Evolutionary conservation across 2,113 vertebrate genomes (phyloP).

Genomic region (Dinomys branickii): DNA sequence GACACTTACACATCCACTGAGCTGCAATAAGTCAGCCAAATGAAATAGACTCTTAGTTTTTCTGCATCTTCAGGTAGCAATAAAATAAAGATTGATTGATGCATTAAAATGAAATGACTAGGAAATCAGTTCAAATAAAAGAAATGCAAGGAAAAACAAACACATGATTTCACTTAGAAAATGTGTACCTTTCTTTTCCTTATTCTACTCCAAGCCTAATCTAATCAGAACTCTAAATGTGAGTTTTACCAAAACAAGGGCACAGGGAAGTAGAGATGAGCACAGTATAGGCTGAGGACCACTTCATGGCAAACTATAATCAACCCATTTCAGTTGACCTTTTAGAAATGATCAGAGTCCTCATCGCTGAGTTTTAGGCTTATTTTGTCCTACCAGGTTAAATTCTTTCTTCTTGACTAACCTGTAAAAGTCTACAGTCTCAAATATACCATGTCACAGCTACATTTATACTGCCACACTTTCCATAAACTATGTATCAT

Average conservation of each 20-base stretch:
- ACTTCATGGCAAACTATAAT: conserved; percentile 41
- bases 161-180: neutral
- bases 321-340: conserved; percentile 48
- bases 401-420: neutral
- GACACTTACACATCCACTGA: neutral
- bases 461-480: neutral
- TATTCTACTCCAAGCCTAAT: neutral
- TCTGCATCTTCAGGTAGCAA: neutral
- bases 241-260: conserved; percentile 27
- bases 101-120: neutral
- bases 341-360: conserved; percentile 18
- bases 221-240: conserved; percentile 30
- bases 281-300: conserved; percentile 37
- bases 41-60: neutral
- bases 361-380: neutral
- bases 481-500: neutral
- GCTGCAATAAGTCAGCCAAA: conserved; percentile 18
- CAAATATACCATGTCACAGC: neutral
- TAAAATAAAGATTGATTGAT: neutral
- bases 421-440: neutral
- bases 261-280: neutral
- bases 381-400: conserved; percentile 4
- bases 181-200: neutral
- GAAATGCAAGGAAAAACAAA: neutral
- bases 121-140: neutral